phyloP scores from a whole-genome alignment of 2,888 invertebrate species.

The Colletes collaris region DNA sequence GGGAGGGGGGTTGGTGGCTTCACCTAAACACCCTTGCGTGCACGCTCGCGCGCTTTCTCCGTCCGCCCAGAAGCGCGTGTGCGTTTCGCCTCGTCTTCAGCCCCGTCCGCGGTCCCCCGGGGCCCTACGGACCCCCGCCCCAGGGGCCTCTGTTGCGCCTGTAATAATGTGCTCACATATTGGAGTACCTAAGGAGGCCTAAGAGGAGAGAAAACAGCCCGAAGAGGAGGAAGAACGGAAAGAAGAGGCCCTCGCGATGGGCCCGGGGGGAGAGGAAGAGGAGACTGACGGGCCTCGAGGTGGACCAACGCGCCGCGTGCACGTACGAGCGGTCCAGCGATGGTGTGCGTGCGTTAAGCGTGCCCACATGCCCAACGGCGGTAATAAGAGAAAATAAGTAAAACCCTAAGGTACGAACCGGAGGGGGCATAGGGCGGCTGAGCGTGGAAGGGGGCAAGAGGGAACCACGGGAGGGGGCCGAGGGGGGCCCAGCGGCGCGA shows the following conservation, averaged over 20 bases:
- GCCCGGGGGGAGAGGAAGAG: constrained; percentile 39
- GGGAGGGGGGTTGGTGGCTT: constrained; percentile 45
- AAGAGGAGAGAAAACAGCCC: constrained; percentile 34
- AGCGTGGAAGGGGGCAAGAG: constrained; percentile 72
- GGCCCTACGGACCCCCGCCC: constrained; percentile 14
- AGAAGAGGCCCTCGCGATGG: constrained; percentile 18
- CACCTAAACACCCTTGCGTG: constrained; percentile 80
- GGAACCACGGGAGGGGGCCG: constrained; percentile 52
- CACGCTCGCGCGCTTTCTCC: constrained; percentile 70
- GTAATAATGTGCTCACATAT: constrained; percentile 75
- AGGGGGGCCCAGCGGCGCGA: constrained; percentile 31
- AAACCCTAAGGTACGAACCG: constrained; percentile 78
- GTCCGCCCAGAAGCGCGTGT: constrained; percentile 66
- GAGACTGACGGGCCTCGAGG: constrained; percentile 56
- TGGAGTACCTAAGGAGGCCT: constrained; percentile 68
- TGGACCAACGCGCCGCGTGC: constrained; percentile 50
- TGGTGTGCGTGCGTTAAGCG: constrained; percentile 58
- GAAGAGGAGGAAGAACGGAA: constrained; percentile 36
- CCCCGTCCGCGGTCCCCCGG: constrained; percentile 52
- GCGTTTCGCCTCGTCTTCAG: constrained; percentile 67
- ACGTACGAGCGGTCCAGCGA: constrained; percentile 19
- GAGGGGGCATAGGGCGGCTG: constrained; percentile 77
- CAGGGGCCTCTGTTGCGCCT: constrained; percentile 48
- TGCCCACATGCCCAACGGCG: constrained; percentile 71
- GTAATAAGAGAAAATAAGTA: constrained; percentile 81